These are phyloP conservation scores for Pomatostomus ruficeps DNA, from an alignment of 2,113 vertebrate species.

Conservation along the genomic window DNA sequence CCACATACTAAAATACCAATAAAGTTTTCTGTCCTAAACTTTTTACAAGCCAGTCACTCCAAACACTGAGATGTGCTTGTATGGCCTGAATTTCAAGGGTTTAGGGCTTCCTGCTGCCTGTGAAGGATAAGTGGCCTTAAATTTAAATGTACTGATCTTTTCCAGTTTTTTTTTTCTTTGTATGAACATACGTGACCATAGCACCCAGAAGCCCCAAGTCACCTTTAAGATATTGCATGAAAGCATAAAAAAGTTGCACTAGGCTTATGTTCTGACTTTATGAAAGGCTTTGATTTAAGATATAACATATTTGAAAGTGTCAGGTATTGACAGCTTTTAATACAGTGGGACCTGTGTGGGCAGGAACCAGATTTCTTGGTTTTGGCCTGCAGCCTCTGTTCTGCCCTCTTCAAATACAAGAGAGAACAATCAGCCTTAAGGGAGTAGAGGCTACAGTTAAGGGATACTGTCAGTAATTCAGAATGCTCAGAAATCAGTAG, in stretches of 20 bases:
- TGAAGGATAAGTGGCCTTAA: not conserved
- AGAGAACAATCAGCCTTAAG: not conserved
- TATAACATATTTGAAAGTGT: not conserved
- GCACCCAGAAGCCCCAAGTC: not conserved
- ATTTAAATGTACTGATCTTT: not conserved
- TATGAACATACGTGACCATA: not conserved
- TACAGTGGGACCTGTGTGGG: not conserved
- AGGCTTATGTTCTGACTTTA: not conserved
- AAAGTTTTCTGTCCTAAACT: not conserved
- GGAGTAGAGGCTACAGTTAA: not conserved
- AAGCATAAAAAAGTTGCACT: not conserved
- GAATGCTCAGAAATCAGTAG: not conserved
- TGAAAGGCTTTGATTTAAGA: not conserved
- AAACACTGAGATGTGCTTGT: not conserved
- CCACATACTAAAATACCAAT: not conserved
- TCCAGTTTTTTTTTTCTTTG: not conserved
- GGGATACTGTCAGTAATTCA: not conserved
- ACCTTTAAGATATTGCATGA: not conserved
- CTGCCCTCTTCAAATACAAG: not conserved
- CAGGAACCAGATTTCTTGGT: not conserved
- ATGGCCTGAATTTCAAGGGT: not conserved
- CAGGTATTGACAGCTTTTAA: not conserved
- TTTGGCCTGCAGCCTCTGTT: not conserved
- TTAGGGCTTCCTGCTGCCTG: not conserved
- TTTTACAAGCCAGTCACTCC: not conserved